phyloP scores from a whole-genome alignment of 2,113 vertebrate species.

The Corydoras maculifer region DNA sequence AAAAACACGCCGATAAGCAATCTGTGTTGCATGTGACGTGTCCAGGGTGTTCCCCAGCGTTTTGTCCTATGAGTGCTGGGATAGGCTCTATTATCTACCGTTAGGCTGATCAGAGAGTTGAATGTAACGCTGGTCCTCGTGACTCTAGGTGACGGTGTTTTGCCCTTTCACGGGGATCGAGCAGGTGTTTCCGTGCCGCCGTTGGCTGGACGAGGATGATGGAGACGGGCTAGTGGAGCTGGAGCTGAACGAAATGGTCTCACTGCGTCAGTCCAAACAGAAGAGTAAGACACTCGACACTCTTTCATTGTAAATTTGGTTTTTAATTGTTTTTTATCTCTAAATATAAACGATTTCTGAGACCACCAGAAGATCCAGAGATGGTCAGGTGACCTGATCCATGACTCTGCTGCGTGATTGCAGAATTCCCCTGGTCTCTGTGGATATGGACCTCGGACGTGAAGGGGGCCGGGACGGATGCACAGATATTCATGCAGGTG shows the following conservation, averaged over 20 bases:
- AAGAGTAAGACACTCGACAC: slow-evolving; percentile 66
- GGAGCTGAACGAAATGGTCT: slow-evolving; percentile 95
- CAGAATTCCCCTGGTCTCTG: slow-evolving; percentile 88
- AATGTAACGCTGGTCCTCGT: too few relatives aligned
- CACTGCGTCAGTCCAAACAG: slow-evolving; percentile 79
- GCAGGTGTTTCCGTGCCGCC: slow-evolving; percentile 87
- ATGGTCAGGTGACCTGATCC: too few relatives aligned
- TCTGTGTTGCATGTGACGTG: too few relatives aligned
- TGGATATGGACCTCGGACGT: slow-evolving; percentile 94
- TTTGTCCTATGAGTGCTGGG: too few relatives aligned
- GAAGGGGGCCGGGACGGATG: slow-evolving; percentile 90
- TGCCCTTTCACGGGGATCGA: slow-evolving; percentile 92
- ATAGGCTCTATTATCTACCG: too few relatives aligned
- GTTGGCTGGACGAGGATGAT: slow-evolving; percentile 93
- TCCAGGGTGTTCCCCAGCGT: too few relatives aligned
- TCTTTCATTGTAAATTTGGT: not conserved
- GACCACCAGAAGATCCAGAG: too few relatives aligned
- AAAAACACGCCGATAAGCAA: too few relatives aligned
- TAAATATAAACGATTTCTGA: not conserved
- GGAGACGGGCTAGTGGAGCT: slow-evolving; percentile 86
- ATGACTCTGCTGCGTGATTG: too few relatives aligned
- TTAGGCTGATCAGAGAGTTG: too few relatives aligned
- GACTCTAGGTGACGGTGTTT: slow-evolving; percentile 80
- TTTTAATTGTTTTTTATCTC: not conserved
- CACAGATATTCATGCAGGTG: slow-evolving; percentile 88